Conservation (phyloP, 1,140 invertebrate species). For the Parasteatoda tepidariorum region DNA sequence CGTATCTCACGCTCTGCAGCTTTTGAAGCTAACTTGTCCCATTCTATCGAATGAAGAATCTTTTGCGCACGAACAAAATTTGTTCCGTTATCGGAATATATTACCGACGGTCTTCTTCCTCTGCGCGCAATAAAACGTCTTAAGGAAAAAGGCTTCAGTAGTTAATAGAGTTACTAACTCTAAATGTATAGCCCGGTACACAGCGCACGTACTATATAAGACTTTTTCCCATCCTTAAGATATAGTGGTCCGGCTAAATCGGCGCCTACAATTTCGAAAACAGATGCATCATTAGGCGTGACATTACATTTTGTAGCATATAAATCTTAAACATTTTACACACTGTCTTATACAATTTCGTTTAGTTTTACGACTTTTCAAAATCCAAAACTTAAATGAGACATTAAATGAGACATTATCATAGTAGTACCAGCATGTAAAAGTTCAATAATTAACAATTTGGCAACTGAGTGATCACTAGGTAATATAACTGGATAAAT, state of each 20-base stretch:
- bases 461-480: not conserved
- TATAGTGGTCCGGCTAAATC: constrained; percentile 61
- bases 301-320: constrained; percentile 9
- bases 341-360: not conserved
- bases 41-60: constrained; percentile 56
- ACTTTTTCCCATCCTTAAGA: constrained; percentile 65
- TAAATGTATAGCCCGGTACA: constrained; percentile 70
- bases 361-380: constrained; percentile 10
- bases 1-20: not conserved
- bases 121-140: not conserved
- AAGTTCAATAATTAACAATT: not conserved
- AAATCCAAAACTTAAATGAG: constrained; percentile 17
- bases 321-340: constrained; percentile 20
- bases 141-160: not conserved
- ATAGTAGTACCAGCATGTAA: constrained; percentile 2
- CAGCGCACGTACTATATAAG: constrained; percentile 69
- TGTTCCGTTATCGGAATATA: too few relatives aligned
- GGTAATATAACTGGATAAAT: constrained; percentile 23
- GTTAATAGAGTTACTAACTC: constrained; percentile 66
- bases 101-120: not conserved
- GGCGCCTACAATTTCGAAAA: constrained; percentile 15
- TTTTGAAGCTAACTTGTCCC: not conserved
- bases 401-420: not conserved
- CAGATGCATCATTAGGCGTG: not conserved
- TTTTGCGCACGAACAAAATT: constrained; percentile 53